These are phyloP conservation scores for Dorcus hopei DNA, from an alignment of 2,888 invertebrate genomes.

Conservation along the genomic window DNA sequence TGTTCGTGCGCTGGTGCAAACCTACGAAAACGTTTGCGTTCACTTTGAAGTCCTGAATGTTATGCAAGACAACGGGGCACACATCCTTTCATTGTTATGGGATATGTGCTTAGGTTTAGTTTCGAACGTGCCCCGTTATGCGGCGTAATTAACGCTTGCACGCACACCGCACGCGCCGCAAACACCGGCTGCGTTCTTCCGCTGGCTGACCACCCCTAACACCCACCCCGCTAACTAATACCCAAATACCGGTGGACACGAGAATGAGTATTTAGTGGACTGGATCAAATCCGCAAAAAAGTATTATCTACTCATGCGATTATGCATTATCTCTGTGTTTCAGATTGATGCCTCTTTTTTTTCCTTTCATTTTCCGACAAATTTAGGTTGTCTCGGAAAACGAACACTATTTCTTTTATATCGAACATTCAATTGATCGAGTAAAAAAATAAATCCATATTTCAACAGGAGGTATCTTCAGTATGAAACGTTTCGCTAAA, in stretches of 20 bases:
- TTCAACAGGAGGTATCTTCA: no score
- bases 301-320: background rate
- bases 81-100: no score
- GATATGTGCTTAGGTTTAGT: no score
- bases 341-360: background rate
- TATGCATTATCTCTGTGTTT: background rate
- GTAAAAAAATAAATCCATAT: no score
- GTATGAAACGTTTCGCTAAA: no score
- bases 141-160: constrained; percentile 43
- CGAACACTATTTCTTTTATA: no score
- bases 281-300: constrained; percentile 13
- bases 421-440: no score
- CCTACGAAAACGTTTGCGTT: no score
- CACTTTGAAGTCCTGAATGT: no score
- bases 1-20: no score
- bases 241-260: constrained; percentile 9
- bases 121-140: constrained; percentile 30
- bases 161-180: constrained; percentile 43
- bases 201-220: constrained; percentile 37
- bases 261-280: constrained; percentile 19
- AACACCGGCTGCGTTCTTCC: constrained; percentile 41
- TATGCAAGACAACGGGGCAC: no score
- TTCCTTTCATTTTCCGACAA: background rate
- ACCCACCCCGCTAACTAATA: constrained; percentile 1
- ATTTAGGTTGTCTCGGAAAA: background rate